Evolutionary conservation across 2,888 invertebrate species (phyloP), one percentile per base, ranked within the genome.

Genomic region (Hofmannophila pseudospretella): DNA sequence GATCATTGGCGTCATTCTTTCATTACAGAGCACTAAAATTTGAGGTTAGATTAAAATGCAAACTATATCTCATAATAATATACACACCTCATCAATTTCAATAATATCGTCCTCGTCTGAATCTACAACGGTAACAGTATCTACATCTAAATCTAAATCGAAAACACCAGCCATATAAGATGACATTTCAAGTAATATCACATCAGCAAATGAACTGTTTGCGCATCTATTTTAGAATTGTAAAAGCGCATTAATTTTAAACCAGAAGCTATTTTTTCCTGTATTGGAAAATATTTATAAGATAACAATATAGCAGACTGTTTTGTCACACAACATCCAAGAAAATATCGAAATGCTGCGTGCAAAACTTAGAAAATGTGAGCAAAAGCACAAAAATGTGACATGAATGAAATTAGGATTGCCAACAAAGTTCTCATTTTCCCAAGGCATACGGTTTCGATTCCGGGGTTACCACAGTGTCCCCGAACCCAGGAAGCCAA

Each of bases 101-200:
- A 96, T 93, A 73, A 93, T 93, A 88, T 97, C 97, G 74, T 97
- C 96, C 58, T 95, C 94, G 64, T 94, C 94, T 70, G 93, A 93
- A 75, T 94, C 93, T 67, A 90, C 92, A 53, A 90, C 88, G 45
- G 88, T 86, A 56, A 89, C 89, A 44, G 89, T 87, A 73, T 89
- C 89, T 60, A 86, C 85, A 74, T 91, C 91, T 69, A 97, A 89
- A 85, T 97, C 97, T 80, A 97, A 92, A 89, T 96, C 96, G 84
- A 97, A 97, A 78, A 97, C 94, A 82, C 94, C 96, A 77, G 94
- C 93, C 93, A 94, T 93, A 84, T 85, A 86, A 57, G 88, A 88
- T 85, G 88, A 87, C 88, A 88, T 87, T 79, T 82, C 85, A 80
- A 32, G 61, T 78, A 76, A 66, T 78, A 75, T 79, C 78, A 84